phyloP scores from a whole-genome alignment of 2,888 invertebrate species.

The Subacronicta megacephala region DNA sequence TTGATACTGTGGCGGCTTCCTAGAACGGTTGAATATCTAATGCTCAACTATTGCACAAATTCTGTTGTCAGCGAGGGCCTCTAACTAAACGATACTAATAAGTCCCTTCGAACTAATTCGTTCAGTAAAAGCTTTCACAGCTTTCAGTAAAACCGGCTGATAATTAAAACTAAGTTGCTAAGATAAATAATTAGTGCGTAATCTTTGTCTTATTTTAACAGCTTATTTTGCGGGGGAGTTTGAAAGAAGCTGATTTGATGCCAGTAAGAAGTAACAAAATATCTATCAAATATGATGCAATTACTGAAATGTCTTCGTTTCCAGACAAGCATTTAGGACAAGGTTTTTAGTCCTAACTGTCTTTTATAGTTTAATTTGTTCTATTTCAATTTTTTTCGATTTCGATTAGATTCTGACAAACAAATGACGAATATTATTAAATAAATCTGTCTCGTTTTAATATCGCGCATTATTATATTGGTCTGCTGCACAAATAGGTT shows the following conservation, averaged over 20 bases:
- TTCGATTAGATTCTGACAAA: no score
- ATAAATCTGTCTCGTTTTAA: no score
- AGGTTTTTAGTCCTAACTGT: no score
- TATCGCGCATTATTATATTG: no score
- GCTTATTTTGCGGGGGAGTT: constrained; percentile 15
- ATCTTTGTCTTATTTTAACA: constrained; percentile 9
- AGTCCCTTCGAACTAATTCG: constrained; percentile 19
- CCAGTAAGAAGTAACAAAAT: no score
- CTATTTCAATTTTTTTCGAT: no score
- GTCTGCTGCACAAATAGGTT: no score
- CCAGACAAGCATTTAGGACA: no score
- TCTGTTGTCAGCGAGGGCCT: constrained; percentile 8
- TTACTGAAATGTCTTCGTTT: no score
- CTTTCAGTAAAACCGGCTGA: constrained; percentile 29
- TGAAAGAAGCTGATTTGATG: constrained; percentile 6
- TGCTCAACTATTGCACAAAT: constrained; percentile 29
- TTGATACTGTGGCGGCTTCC: constrained; percentile 17
- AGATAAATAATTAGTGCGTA: constrained; percentile 30
- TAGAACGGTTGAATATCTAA: constrained; percentile 14
- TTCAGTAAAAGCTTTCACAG: constrained; percentile 29
- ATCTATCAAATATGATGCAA: no score
- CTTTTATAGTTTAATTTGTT: no score
- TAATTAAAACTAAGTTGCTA: constrained; percentile 41
- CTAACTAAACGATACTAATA: constrained; percentile 21
- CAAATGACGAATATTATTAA: no score